Conservation (phyloP, 2,888 invertebrate genomes). For the Antheraea yamamai region DNA sequence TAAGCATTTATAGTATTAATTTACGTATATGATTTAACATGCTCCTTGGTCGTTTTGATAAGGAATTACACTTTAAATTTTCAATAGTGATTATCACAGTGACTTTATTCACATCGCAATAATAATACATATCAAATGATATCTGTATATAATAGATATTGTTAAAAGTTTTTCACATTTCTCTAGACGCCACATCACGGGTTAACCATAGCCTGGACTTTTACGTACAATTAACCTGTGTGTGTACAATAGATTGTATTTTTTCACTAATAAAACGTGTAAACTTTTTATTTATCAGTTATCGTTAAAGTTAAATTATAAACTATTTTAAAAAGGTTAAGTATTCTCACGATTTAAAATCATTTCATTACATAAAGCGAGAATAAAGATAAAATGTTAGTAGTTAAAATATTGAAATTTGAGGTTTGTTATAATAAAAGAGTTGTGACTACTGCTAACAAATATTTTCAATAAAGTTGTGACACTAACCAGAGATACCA, state of each 20-base stretch:
- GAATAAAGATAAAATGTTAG: not conserved
- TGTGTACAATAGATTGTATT: slow-evolving; percentile 4
- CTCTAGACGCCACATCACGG: slow-evolving; percentile 13
- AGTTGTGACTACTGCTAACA: not conserved
- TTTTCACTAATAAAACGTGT: slow-evolving; percentile 12
- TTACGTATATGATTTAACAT: slow-evolving; percentile 19
- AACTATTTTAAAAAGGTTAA: not conserved
- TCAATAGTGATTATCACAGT: slow-evolving; percentile 32
- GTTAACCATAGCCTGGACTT: not conserved
- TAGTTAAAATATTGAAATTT: not conserved
- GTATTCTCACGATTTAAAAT: not conserved
- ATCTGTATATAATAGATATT: slow-evolving; percentile 48
- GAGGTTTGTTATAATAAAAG: not conserved
- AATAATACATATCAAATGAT: slow-evolving; percentile 70
- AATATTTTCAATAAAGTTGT: not conserved
- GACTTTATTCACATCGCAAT: slow-evolving; percentile 61
- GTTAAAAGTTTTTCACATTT: slow-evolving; percentile 21
- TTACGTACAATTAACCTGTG: not conserved
- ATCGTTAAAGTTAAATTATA: slow-evolving; percentile 2
- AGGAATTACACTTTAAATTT: slow-evolving; percentile 18
- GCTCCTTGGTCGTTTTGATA: slow-evolving; percentile 23
- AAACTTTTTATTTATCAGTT: not conserved
- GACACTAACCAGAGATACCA: not conserved
- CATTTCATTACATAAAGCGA: not conserved
- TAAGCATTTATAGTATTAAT: slow-evolving; percentile 67